Conservation (phyloP, 1,140 invertebrate genomes). For the Helicoverpa armigera region DNA sequence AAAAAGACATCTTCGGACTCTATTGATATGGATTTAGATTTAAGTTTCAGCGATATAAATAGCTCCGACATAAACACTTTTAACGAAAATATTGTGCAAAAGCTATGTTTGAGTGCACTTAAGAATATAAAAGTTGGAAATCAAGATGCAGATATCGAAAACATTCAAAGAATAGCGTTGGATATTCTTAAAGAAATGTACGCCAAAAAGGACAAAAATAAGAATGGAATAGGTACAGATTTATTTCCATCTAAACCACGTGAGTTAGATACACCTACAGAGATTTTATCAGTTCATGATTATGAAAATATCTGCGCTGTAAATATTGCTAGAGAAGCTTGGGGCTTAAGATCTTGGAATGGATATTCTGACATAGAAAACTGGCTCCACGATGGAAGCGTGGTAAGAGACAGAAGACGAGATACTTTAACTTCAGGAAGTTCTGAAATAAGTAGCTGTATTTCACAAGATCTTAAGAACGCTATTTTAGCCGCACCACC, state of each 20-base stretch:
- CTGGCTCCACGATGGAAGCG: constrained; percentile 88
- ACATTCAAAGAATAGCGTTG: constrained; percentile 85
- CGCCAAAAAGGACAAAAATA: constrained; percentile 82
- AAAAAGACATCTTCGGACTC: constrained; percentile 85
- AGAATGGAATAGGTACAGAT: constrained; percentile 67
- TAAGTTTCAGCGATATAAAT: constrained; percentile 86
- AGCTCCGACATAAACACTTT: constrained; percentile 86
- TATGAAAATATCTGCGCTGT: constrained; percentile 90
- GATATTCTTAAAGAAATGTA: constrained; percentile 86
- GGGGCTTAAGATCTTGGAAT: constrained; percentile 90
- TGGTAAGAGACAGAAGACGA: constrained; percentile 87
- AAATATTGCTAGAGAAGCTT: constrained; percentile 89
- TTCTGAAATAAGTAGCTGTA: constrained; percentile 83
- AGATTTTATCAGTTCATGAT: constrained; percentile 89
- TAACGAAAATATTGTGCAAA: constrained; percentile 86
- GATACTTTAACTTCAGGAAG: constrained; percentile 87
- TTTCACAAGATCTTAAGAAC: constrained; percentile 81
- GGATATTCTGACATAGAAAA: constrained; percentile 90
- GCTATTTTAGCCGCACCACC: constrained; percentile 80
- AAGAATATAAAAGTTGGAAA: constrained; percentile 86
- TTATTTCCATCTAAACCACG: constrained; percentile 72
- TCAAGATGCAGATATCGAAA: constrained; percentile 85
- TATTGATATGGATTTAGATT: constrained; percentile 85
- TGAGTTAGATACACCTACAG: constrained; percentile 87
- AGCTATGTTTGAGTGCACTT: constrained; percentile 84